Conservation (phyloP, 2,113 vertebrate genomes). For the Nycticebus coucang region DNA sequence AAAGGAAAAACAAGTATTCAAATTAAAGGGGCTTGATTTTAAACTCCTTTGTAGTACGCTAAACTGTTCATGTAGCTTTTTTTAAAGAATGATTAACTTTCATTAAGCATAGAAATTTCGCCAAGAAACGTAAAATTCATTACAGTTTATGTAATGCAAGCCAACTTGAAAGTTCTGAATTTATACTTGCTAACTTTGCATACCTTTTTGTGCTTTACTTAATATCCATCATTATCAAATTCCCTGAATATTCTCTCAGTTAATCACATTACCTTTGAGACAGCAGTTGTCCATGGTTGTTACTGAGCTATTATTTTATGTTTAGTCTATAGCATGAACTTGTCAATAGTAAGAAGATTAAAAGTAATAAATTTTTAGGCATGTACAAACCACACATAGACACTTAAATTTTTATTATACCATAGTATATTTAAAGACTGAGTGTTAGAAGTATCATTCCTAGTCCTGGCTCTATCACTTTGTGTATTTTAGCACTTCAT, state of each 20-base stretch:
- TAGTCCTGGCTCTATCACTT: background rate
- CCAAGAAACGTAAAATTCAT: conserved; percentile 49
- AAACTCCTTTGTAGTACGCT: background rate
- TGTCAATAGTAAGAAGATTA: conserved; percentile 46
- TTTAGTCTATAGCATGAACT: background rate
- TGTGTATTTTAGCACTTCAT: background rate
- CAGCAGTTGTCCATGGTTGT: background rate
- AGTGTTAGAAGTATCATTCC: background rate
- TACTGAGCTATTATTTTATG: conserved; percentile 1
- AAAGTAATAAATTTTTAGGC: background rate
- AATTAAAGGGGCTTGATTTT: conserved; percentile 47
- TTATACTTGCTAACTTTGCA: background rate
- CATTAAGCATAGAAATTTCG: conserved; percentile 39
- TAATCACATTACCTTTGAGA: background rate
- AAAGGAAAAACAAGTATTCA: conserved; percentile 47
- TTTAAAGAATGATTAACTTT: conserved; percentile 27
- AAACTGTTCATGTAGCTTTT: background rate
- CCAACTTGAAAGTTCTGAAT: background rate
- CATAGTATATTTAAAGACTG: background rate
- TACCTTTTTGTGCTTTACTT: background rate
- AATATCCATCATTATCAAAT: background rate
- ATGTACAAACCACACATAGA: background rate
- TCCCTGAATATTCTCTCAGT: background rate
- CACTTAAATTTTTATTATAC: background rate
- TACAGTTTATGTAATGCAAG: background rate